Evolutionary conservation across 2,888 invertebrate genomes (phyloP).

Genomic region (Drosophila ustulata): DNA sequence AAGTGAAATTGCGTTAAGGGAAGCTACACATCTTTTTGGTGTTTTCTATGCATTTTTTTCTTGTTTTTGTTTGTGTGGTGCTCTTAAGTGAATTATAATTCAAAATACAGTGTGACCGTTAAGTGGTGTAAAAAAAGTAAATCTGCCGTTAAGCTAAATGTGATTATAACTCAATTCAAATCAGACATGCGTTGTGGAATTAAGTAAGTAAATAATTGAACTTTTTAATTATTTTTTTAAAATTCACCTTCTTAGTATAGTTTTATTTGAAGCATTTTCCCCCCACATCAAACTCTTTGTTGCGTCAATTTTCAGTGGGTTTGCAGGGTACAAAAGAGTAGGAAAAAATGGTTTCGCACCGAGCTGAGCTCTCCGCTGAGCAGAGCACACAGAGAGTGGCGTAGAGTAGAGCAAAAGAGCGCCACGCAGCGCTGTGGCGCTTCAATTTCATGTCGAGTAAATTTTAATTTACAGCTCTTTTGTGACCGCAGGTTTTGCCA

Average conservation of each 20-base stretch:
- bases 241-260: neutral
- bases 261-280: neutral
- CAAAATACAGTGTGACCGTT: neutral
- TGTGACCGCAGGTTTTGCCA: constrained; percentile 71
- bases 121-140: too few species aligned
- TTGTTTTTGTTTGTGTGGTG: neutral
- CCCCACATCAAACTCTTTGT: neutral
- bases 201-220: too few species aligned
- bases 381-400: neutral
- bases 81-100: neutral
- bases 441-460: constrained; percentile 76
- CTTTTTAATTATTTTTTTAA: neutral
- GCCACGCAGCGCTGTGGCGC: constrained; percentile 31
- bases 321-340: neutral
- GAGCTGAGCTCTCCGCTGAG: constrained; percentile 9
- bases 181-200: too few species aligned
- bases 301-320: neutral
- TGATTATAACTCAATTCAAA: too few species aligned
- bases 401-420: neutral
- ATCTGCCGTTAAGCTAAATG: too few species aligned
- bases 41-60: neutral
- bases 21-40: neutral
- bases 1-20: neutral
- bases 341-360: constrained; percentile 19
- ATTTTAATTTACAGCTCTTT: constrained; percentile 79